phyloP scores from a whole-genome alignment of 2,888 invertebrate genomes.

The Agrochola macilenta region DNA sequence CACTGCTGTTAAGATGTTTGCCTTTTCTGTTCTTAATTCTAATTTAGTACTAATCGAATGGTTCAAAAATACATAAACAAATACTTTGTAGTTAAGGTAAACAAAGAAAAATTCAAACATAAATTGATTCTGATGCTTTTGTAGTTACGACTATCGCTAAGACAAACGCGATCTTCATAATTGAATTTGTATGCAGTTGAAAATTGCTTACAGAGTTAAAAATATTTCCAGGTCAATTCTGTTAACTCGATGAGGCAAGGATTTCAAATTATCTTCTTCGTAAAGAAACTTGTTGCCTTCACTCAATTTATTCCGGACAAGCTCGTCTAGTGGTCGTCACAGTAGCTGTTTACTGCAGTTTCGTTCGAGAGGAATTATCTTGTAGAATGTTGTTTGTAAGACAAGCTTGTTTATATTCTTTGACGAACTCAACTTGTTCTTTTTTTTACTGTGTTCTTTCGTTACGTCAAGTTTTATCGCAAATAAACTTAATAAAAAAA shows the following conservation, averaged over 20 bases:
- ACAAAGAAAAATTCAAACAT: not conserved
- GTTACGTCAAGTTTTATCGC: too few species aligned
- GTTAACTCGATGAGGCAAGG: constrained; percentile 3
- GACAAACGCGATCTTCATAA: not conserved
- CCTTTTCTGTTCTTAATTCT: too few species aligned
- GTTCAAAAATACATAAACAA: not conserved
- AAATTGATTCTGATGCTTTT: not conserved
- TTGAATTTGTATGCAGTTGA: constrained; percentile 10
- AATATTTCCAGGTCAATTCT: constrained; percentile 27
- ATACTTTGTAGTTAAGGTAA: not conserved
- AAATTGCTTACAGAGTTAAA: constrained; percentile 3
- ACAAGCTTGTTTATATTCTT: constrained; percentile 18
- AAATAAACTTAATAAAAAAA: too few species aligned
- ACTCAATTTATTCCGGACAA: constrained; percentile 46
- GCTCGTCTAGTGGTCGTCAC: constrained; percentile 24
- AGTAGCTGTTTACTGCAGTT: constrained; percentile 19
- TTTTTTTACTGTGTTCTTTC: too few species aligned
- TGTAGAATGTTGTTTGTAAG: constrained; percentile 26
- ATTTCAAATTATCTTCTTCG: constrained; percentile 26
- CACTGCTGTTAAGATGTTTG: too few species aligned
- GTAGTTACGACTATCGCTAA: not conserved
- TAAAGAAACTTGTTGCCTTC: constrained; percentile 51
- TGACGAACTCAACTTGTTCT: not conserved
- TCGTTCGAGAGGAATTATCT: constrained; percentile 35
- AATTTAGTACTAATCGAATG: not conserved